These are phyloP conservation scores for Chelonia mydas DNA, from an alignment of 2,797 vertebrate genomes.

Conservation along the genomic window DNA sequence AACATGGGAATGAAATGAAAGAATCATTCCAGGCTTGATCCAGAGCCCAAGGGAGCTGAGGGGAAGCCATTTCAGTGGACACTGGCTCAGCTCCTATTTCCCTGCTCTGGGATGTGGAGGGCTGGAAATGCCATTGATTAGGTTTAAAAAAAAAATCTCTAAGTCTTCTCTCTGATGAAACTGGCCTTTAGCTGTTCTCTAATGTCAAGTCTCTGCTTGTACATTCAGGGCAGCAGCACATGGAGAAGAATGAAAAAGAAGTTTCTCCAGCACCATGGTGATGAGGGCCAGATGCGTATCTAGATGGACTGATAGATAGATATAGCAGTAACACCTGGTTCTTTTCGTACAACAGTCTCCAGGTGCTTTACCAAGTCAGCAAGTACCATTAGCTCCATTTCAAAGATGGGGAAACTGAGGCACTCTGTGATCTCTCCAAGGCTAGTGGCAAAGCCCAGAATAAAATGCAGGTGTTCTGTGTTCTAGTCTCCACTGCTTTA, in stretches of 20 bases:
- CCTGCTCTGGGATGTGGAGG: neutral
- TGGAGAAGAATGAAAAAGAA: neutral
- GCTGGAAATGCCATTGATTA: neutral
- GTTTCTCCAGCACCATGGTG: neutral
- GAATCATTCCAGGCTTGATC: neutral
- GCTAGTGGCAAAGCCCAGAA: too few relatives aligned
- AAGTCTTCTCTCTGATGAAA: neutral
- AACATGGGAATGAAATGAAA: neutral
- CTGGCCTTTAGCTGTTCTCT: neutral
- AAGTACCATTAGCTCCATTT: conserved; percentile 15
- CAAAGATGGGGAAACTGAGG: neutral
- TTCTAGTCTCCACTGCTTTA: neutral
- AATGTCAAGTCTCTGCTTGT: neutral
- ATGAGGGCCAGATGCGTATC: neutral
- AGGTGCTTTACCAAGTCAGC: neutral
- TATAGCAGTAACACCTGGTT: neutral
- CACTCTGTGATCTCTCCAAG: neutral
- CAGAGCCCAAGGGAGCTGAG: neutral
- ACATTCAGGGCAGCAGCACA: neutral
- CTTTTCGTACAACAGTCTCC: neutral
- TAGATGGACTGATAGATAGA: neutral
- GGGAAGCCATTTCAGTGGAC: neutral
- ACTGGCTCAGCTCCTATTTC: neutral
- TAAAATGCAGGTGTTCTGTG: neutral
- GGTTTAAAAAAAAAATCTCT: too few relatives aligned